Evolutionary conservation across 1,140 invertebrate genomes (phyloP), one percentile per base, ranked within the genome.

Genomic region (Drosophila quadrilineata): DNA sequence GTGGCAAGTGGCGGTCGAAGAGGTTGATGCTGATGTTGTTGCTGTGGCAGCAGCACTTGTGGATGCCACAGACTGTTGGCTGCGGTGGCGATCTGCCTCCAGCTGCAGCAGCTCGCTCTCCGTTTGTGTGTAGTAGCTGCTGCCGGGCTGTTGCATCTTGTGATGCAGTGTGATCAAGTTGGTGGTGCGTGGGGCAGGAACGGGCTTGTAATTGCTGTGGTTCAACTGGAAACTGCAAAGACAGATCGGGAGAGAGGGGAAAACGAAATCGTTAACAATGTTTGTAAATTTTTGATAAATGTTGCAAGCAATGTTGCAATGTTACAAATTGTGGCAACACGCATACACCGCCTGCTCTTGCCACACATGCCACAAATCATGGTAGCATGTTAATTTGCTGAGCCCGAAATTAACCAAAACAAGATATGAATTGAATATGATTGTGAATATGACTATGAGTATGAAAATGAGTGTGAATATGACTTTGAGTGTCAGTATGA

Each of bases 101-200:
- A 88, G 60, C 54, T 88, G 87, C 53, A 88, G 57, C 62, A 88
- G 36, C 54, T 88, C 87, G 53, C 87, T 89, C 48, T 89, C 87
- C 26, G 87, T 89, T 58, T 89, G 87, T 19, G 87, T 89, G 50
- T 88, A 89, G 49, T 88, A 89, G 46, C 85, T 88, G 79, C 77
- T 88, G 70, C 65, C 59, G 22, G 84, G 79, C 41, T 88, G 87
- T 56, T 89, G 82, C 87, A 88, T 88, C 46, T 66, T 71, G 58
- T 29, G 33, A 3, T 45, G 38, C n/a, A n/a, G n/a, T 41, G 31
- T 53, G 29, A 9, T 22, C n/a, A 22, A 48, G 59, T 33, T 29
- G 21, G 22, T 52, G 33, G 16, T 53, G 52, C 80, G 80, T 6
- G 79, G 79, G 33, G 80, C 80, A 22, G 79, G 79, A 9, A 80